Evolutionary conservation across 1,140 invertebrate species (phyloP), one percentile per base, ranked within the genome.

Genomic region (Cydia splendana): DNA sequence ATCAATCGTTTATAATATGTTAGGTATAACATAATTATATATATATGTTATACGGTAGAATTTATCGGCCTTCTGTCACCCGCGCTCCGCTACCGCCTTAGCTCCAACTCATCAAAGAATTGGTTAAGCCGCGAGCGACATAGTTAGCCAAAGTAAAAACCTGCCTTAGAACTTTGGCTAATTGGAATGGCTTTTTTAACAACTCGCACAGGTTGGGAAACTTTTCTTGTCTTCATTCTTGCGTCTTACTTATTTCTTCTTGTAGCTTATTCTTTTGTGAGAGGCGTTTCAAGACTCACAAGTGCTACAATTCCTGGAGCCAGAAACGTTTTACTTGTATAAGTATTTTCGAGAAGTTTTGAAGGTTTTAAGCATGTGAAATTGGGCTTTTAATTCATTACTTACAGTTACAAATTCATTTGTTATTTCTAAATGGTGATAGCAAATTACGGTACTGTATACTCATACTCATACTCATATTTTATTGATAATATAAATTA

Each of bases 61-160:
- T 10, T 42, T 62, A 62, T 24, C 7, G 0, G 3, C 53, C n/a
- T 18, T n/a, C 15, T 57, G 12, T 57, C 53, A 57, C 7, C 20
- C 20, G 20, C 10, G 24, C 6, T 62, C 20, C 57, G 57, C 57
- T 24, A 0, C 9, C 57, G 9, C 9, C 7, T 62, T 10, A 24
- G 20, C 57, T 12, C 18, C 57, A 62, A 24, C 57, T 62, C 20
- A 24, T 62, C 57, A 62, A 62, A 62, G 57, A 62, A 62, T 62
- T 62, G 57, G 57, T 62, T 62, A 62, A 62, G 57, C 57, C 57
- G 20, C 57, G 20, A 24, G 57, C 57, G 57, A 62, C 57, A 62
- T 24, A 62, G 57, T 62, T 62, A 62, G 57, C 57, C 57, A 62
- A 62, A 62, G 57, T 62, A 62, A 62, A 57, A 62, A 62, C 57